Evolutionary conservation across 2,113 vertebrate genomes (phyloP).

Genomic region (Archilochus colubris): DNA sequence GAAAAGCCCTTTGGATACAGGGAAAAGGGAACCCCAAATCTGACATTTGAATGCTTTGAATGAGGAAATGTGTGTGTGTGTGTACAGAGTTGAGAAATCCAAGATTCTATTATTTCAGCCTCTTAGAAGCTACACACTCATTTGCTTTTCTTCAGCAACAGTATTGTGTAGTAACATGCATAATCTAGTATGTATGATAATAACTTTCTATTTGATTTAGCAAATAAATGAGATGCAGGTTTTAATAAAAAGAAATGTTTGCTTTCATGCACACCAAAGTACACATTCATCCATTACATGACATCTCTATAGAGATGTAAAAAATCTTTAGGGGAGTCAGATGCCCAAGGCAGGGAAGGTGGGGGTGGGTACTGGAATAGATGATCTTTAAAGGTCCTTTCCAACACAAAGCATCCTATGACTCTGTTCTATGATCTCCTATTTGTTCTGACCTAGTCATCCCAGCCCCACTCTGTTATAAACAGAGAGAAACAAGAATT

Average conservation of each 20-base stretch:
- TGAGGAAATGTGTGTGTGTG: fast-evolving
- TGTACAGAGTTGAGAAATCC: background rate
- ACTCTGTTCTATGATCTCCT: background rate
- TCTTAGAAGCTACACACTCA: background rate
- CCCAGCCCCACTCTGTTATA: background rate
- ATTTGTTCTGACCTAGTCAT: background rate
- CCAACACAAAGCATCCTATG: background rate
- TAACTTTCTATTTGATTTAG: background rate
- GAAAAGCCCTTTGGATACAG: background rate
- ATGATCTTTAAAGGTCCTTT: background rate
- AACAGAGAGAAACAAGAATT: background rate
- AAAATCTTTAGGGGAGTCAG: background rate
- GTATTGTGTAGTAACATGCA: background rate
- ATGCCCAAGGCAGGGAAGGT: fast-evolving
- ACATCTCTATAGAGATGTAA: background rate
- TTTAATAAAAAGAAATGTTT: background rate
- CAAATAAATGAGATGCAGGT: background rate
- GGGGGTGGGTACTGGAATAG: background rate
- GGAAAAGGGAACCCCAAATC: background rate
- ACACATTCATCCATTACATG: background rate
- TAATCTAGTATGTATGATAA: background rate
- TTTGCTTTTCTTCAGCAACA: background rate
- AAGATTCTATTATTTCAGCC: background rate
- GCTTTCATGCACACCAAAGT: background rate
- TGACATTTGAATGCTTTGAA: background rate